Percentiles rank a stretch among this genome's conserved stretches.
Evolutionary conservation across 2,888 invertebrate genomes (phyloP).

Genomic region (Lithophane semibrunnea): DNA sequence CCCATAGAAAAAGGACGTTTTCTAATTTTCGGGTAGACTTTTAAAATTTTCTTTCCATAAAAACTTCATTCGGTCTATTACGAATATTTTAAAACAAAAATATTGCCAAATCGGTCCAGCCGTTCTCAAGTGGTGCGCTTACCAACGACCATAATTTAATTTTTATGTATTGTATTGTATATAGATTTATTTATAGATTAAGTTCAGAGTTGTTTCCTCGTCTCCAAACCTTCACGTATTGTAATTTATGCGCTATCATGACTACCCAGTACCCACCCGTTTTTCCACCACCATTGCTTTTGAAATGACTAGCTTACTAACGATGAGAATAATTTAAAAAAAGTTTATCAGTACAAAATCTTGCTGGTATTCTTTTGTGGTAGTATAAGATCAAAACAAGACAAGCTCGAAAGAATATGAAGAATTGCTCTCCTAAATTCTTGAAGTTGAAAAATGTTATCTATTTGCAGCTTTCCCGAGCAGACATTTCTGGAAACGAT

Average conservation of each 20-base stretch:
- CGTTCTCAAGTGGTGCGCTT: no score
- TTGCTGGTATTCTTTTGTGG: slow-evolving; percentile 58
- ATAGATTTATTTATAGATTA: slow-evolving; percentile 9
- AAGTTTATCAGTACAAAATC: slow-evolving; percentile 53
- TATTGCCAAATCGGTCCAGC: no score
- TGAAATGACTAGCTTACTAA: slow-evolving; percentile 27
- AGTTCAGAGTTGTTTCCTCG: slow-evolving; percentile 49
- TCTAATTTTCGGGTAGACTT: no score
- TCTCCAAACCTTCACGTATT: slow-evolving; percentile 54
- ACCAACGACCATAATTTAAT: no score
- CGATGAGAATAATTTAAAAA: slow-evolving; percentile 50
- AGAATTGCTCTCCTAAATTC: slow-evolving; percentile 38
- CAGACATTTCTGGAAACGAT: slow-evolving; percentile 35
- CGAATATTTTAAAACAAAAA: no score
- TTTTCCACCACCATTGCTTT: slow-evolving; percentile 47
- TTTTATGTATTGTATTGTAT: no score
- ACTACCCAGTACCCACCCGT: slow-evolving; percentile 59
- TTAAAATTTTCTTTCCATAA: no score
- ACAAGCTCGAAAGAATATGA: slow-evolving; percentile 51
- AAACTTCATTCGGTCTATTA: no score
- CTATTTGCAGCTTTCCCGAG: slow-evolving; percentile 27
- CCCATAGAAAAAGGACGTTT: no score
- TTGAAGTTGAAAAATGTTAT: slow-evolving; percentile 29
- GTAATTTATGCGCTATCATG: slow-evolving; percentile 74
- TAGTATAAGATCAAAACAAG: slow-evolving; percentile 41